Evolutionary conservation across 2,113 vertebrate species (phyloP), one percentile per base, ranked within the genome.

Genomic region (Collichthys lucidus): DNA sequence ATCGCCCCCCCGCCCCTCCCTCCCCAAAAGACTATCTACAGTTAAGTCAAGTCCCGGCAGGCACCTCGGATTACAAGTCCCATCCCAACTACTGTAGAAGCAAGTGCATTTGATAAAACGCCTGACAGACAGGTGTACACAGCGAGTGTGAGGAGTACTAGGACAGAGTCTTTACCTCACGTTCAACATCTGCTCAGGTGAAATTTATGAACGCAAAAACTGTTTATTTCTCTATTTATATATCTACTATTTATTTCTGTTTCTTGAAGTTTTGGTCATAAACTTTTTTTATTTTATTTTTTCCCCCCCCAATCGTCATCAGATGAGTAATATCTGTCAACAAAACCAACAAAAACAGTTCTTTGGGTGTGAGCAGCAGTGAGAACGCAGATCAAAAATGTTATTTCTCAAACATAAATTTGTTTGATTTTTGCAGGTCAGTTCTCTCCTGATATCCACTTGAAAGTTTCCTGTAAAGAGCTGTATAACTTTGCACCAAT

Each of bases 61-160:
- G 92, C 92, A 92, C 90, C 91, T 91, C 26, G 84, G 88, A 82
- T 89, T 88, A 90, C 82, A 85, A 74, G 61, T 80, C 89, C 85
- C 85, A 68, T 81, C 79, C 85, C 73, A 67, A 84, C 71, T 65
- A 74, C 74, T 66, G 69, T 62, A 85, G 80, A 88, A 91, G 88
- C 85, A 88, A 91, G 90, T 89, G 88, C 87, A 86, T 90, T 86
- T 80, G 69, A 75, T 86, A 61, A 9, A 61, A 17, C 2, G 47
- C 53, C 80, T 69, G 79, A 83, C 84, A 79, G 77, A 46, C 67
- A 16, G 16, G 79, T 52, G 80, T 42, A 17, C 70, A 60, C 59
- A 64, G 81, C 19, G 49, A 44, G 70, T 22, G 67, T 53, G 76
- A 79, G 42, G 50, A 66, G 79, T 10, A 20, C 62, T 64, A 82